phyloP scores from a whole-genome alignment of 2,888 invertebrate species.

The Aethes cnicana region DNA sequence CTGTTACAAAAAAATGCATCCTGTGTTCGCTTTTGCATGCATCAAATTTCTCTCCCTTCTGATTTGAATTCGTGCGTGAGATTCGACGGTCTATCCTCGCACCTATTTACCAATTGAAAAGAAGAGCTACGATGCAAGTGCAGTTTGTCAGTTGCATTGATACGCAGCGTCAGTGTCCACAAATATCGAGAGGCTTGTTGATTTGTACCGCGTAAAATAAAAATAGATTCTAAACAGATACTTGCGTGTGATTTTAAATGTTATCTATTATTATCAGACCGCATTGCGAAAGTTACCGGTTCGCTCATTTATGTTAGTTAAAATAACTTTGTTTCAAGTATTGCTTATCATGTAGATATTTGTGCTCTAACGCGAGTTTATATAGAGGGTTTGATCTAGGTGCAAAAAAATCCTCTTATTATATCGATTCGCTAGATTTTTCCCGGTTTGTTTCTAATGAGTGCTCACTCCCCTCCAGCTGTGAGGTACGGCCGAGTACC shows the following conservation, averaged over 20 bases:
- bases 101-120: conserved; percentile 63
- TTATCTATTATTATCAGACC: not conserved
- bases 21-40: conserved; percentile 15
- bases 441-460: conserved; percentile 36
- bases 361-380: no score
- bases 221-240: not conserved
- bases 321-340: no score
- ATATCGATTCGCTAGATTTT: no score
- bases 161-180: conserved; percentile 41
- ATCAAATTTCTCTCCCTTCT: conserved; percentile 13
- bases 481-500: conserved; percentile 98
- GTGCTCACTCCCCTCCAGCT: conserved; percentile 83
- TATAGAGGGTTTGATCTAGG: no score
- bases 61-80: conserved; percentile 1
- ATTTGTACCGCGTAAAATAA: conserved; percentile 1
- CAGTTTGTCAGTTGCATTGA: conserved; percentile 47
- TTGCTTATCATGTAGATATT: no score
- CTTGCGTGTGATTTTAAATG: no score
- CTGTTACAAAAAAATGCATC: conserved; percentile 13
- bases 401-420: no score
- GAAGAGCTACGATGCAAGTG: conserved; percentile 42
- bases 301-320: no score
- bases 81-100: conserved; percentile 31
- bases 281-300: no score
- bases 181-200: not conserved